Conservation (phyloP, 2,113 vertebrate species). For the Platichthys flesus region DNA sequence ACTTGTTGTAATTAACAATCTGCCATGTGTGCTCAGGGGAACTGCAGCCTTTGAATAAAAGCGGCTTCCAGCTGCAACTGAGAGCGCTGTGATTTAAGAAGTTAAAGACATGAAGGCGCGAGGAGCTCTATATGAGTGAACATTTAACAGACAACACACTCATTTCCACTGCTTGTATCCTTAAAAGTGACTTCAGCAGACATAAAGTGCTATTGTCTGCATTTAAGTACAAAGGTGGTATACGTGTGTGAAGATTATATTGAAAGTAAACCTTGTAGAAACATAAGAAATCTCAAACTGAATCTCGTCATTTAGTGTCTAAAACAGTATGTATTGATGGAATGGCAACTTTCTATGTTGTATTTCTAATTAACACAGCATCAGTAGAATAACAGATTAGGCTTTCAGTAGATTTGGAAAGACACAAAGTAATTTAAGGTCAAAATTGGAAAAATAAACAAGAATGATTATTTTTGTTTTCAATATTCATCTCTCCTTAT, state of each 20-base stretch:
- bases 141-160: constrained; percentile 24
- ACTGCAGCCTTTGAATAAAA: constrained; percentile 63
- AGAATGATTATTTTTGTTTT: no score
- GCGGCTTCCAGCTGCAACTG: constrained; percentile 63
- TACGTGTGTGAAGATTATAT: no score
- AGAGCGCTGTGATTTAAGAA: constrained; percentile 54
- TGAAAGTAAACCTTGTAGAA: no score
- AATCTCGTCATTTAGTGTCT: background rate
- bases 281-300: background rate
- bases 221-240: no score
- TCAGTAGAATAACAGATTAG: no score
- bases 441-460: no score
- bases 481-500: no score
- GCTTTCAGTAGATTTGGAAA: no score
- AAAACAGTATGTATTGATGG: background rate
- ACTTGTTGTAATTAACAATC: constrained; percentile 77
- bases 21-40: constrained; percentile 67
- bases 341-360: no score
- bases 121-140: constrained; percentile 22
- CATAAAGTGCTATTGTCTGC: constrained; percentile 4
- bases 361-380: no score
- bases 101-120: constrained; percentile 35
- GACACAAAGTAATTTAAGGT: no score
- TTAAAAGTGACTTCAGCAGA: constrained; percentile 18
- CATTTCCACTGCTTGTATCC: constrained; percentile 13